Base-by-base conservation (phyloP, 2,797 vertebrate species). In the Buphagus erythrorhynchus region DNA sequence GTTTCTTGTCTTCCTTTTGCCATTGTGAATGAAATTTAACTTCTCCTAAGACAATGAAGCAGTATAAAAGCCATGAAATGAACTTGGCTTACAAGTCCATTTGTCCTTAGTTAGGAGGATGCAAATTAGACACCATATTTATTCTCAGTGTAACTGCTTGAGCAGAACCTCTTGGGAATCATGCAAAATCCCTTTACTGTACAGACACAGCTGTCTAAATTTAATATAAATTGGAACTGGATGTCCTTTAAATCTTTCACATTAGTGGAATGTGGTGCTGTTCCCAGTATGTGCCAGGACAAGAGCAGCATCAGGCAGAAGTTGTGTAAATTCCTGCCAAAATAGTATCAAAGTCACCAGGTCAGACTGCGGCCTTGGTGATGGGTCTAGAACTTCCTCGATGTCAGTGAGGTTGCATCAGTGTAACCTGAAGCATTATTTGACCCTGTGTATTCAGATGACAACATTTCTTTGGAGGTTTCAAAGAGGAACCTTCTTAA, bases 1-100 rank as follows among this genome's bases (percentile, higher is more conserved):
- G 78, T 16, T 78, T 78, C 92, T 90, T 75, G 65, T 91, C 92
- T 93, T 83, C 42, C 62, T 87, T 91, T 66, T 67, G 71, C 63
- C 72, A 71, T 15, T 14, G 58, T 55, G 75, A 92, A 74, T 51
- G 86, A 91, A 90, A 93, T 83, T 49, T 74, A 93, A 62, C 78
- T 87, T 90, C 78, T 83, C 61, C 49, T 75, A 92, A 89, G 86
- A 95, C 71, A 85, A 69, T 15, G 68, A 74, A 68, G 31, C 36
- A 43, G 45, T 19, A 9, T 16, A 67, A 79, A 80, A 85, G 42
- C 38, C 80, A 67, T 2, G 69, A 86, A 80, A 62, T 55, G 68
- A 90, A 43, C 40, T 62, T 18, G 13, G 28, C 66, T 92, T 83
- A 57, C 21, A 26, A 77, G 54, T 9, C 67, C 67, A 55, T 59